A percentile compares a stretch with the other conserved stretches of the same genome.
phyloP scores from a whole-genome alignment of 2,113 vertebrate genomes.

The Apaloderma vittatum region DNA sequence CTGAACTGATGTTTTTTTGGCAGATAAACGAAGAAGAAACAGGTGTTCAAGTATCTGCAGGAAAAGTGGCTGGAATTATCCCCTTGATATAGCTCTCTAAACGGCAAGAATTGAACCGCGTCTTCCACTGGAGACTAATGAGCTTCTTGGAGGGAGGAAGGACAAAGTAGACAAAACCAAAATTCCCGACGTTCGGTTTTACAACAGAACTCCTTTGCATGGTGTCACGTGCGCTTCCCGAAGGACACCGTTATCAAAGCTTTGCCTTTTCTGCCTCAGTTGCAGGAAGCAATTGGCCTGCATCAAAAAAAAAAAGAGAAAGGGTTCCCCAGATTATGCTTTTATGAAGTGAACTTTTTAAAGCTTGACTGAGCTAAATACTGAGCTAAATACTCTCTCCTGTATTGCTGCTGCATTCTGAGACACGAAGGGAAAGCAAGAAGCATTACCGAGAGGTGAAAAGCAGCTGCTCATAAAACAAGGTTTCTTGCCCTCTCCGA shows the following conservation, averaged over 20 bases:
- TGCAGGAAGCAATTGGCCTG: neutral
- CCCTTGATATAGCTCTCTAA: conserved; percentile 15
- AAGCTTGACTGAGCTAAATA: conserved; percentile 32
- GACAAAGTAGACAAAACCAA: conserved; percentile 1
- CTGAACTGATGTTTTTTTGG: conserved; percentile 15
- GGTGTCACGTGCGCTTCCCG: neutral
- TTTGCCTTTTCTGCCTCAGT: neutral
- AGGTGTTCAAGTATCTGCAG: conserved; percentile 32
- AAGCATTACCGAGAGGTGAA: neutral
- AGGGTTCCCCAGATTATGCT: neutral
- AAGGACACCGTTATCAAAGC: neutral
- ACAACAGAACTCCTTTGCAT: neutral
- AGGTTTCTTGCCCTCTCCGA: neutral
- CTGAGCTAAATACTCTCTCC: neutral
- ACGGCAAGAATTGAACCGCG: conserved; percentile 14
- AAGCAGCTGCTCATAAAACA: neutral
- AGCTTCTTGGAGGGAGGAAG: neutral
- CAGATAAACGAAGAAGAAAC: conserved; percentile 45
- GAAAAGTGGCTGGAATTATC: conserved; percentile 32
- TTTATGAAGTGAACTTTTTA: conserved; percentile 19
- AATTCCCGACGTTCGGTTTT: neutral
- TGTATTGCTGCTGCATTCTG: neutral
- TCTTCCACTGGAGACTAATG: conserved; percentile 26
- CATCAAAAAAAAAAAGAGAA: neutral
- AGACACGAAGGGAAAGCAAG: neutral